phyloP scores from a whole-genome alignment of 2,113 vertebrate species.

The Thinocorus orbignyianus region DNA sequence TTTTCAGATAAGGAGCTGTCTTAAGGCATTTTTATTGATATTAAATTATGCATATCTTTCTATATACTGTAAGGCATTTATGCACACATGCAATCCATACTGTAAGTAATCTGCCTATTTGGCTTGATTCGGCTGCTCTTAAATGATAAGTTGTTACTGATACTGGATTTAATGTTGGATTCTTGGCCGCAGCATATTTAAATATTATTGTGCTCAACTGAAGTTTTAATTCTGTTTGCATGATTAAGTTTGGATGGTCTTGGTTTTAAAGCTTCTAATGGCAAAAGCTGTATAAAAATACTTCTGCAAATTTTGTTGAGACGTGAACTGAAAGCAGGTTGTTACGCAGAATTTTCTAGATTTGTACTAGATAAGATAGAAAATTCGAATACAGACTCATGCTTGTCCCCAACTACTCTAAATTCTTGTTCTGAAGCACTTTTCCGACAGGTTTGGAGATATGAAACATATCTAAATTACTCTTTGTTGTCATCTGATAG shows the following conservation, averaged over 20 bases:
- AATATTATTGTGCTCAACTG: neutral
- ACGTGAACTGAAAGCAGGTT: neutral
- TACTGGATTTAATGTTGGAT: neutral
- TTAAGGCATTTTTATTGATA: neutral
- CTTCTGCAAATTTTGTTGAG: accelerated
- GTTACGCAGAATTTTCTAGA: neutral
- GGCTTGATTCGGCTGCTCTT: neutral
- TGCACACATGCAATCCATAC: neutral
- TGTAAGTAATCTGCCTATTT: neutral
- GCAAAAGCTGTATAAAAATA: neutral
- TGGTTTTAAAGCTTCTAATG: neutral
- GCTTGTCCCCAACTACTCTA: neutral
- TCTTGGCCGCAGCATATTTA: neutral
- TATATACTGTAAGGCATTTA: neutral
- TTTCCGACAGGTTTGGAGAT: neutral
- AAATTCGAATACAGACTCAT: neutral
- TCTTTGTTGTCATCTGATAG: neutral
- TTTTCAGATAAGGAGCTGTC: conserved; percentile 10
- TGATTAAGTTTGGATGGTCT: neutral
- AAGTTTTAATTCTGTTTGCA: neutral
- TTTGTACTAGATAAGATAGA: neutral
- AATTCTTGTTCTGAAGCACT: neutral
- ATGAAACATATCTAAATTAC: neutral
- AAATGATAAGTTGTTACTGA: neutral
- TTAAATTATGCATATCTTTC: neutral